Conservation (phyloP, 2,888 invertebrate species). For the Endotricha flammealis region DNA sequence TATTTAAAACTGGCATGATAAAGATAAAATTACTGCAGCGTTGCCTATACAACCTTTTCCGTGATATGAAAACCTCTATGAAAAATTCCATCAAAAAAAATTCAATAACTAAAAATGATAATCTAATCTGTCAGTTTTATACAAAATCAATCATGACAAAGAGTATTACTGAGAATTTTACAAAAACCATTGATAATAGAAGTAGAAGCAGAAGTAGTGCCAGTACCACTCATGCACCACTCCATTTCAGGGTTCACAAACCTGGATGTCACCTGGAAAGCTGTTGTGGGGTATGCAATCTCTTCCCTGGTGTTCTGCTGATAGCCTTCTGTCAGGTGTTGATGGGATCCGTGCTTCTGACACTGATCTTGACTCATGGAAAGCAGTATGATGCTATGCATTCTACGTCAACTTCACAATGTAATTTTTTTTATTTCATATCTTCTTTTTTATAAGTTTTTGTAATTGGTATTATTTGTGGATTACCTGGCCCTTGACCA, state of each 20-base stretch:
- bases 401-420: constrained; percentile 40
- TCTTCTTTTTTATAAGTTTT: neutral
- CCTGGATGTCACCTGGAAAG: constrained; percentile 65
- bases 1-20: too few relatives aligned
- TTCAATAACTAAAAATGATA: too few relatives aligned
- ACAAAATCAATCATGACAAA: constrained; percentile 32
- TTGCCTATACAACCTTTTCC: too few relatives aligned
- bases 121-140: too few relatives aligned
- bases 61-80: too few relatives aligned
- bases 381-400: constrained; percentile 62
- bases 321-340: constrained; percentile 63
- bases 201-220: constrained; percentile 36
- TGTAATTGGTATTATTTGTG: too few relatives aligned
- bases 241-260: constrained; percentile 60
- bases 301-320: constrained; percentile 65
- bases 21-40: too few relatives aligned
- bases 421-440: constrained; percentile 30
- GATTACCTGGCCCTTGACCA: too few relatives aligned
- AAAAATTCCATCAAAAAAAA: too few relatives aligned
- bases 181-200: constrained; percentile 39
- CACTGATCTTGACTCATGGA: constrained; percentile 54
- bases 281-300: constrained; percentile 66
- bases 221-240: constrained; percentile 63
- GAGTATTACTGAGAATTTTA: constrained; percentile 36
- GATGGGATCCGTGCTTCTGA: constrained; percentile 53